Evolutionary conservation across 2,888 invertebrate genomes (phyloP).

Genomic region (Dynastes tityus): DNA sequence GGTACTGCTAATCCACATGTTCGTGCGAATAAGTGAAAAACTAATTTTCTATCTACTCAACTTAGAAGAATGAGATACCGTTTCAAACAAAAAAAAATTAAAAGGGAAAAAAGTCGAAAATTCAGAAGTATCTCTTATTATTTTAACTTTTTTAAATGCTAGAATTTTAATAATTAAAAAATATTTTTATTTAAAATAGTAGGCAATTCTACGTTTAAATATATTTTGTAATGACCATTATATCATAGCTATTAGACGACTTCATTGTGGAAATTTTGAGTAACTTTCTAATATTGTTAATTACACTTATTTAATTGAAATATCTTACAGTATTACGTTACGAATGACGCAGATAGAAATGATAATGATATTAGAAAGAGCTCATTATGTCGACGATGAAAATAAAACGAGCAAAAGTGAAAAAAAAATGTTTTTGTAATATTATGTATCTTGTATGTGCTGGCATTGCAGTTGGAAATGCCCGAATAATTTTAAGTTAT

Average conservation of each 20-base stretch:
- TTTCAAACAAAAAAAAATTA: conserved; percentile 31
- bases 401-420: neutral
- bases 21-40: conserved; percentile 66
- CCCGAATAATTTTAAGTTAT: conserved; percentile 34
- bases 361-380: conserved; percentile 1
- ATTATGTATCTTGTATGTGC: conserved; percentile 28
- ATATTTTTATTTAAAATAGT: conserved; percentile 22
- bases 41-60: conserved; percentile 65
- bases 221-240: conserved; percentile 23
- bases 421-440: conserved; percentile 12
- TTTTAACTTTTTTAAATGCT: conserved; percentile 24
- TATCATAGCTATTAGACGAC: neutral
- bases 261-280: conserved; percentile 27
- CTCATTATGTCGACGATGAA: conserved; percentile 24
- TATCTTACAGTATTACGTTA: conserved; percentile 38
- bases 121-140: conserved; percentile 27
- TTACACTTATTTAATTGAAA: conserved; percentile 27
- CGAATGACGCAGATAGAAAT: conserved; percentile 8
- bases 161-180: conserved; percentile 15
- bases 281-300: conserved; percentile 8
- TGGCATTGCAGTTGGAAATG: conserved; percentile 36
- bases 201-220: conserved; percentile 32
- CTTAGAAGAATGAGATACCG: conserved; percentile 55
- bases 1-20: conserved; percentile 65
- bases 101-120: conserved; percentile 47